Conservation (phyloP, 2,888 invertebrate genomes). For the Tinea semifulvella region DNA sequence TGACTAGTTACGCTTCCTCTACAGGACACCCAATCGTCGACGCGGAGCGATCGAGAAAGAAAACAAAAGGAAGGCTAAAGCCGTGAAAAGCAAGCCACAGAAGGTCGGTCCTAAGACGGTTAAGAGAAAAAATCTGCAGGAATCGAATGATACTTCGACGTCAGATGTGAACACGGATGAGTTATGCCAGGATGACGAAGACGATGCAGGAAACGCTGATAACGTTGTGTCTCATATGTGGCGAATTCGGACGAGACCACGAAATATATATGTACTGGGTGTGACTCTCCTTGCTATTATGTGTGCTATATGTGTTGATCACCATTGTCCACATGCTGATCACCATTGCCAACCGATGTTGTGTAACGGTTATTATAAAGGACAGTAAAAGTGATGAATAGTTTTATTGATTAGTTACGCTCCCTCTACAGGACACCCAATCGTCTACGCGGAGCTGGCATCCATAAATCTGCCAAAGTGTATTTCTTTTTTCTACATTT, state of each 20-base stretch:
- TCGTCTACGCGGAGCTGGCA: no score
- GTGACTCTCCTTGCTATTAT: constrained; percentile 17
- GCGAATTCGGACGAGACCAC: constrained; percentile 5
- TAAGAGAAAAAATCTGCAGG: constrained; percentile 22
- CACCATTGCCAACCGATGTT: constrained; percentile 20
- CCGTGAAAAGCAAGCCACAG: background rate
- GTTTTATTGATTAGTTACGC: no score
- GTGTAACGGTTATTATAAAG: no score
- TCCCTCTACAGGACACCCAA: no score
- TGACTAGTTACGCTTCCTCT: no score
- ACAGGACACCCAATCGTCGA: no score
- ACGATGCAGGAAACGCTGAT: constrained; percentile 1
- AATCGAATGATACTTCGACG: constrained; percentile 19
- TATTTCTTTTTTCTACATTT: no score
- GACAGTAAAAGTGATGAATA: no score
- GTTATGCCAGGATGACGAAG: constrained; percentile 8
- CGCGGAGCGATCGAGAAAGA: constrained; percentile 23
- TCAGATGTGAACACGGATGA: constrained; percentile 17
- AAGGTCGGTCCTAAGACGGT: constrained; percentile 16
- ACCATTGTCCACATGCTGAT: constrained; percentile 21
- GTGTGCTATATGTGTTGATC: constrained; percentile 19
- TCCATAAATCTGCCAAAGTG: no score
- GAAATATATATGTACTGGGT: constrained; percentile 16
- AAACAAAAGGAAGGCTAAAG: constrained; percentile 20
- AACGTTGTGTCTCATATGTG: constrained; percentile 4